phyloP scores from a whole-genome alignment of 2,113 vertebrate species.

The Fukomys damarensis region DNA sequence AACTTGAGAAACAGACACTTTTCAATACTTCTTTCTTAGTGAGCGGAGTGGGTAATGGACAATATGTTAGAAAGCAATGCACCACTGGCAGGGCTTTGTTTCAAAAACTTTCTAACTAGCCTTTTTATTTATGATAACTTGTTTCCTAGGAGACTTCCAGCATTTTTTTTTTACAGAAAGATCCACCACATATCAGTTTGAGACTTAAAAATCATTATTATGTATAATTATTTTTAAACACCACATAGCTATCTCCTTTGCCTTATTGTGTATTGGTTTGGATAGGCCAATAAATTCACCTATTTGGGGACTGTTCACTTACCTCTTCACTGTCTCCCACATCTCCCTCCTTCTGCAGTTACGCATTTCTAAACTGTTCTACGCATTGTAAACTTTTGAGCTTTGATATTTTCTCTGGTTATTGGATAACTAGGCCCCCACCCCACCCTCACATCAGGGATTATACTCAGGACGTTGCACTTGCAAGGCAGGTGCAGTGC shows the following conservation, averaged over 20 bases:
- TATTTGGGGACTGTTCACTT: not conserved
- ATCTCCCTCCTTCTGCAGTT: not conserved
- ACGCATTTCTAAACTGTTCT: not conserved
- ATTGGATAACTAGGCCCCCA: too few species aligned
- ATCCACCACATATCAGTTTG: not conserved
- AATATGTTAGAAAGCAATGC: not conserved
- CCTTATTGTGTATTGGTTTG: not conserved
- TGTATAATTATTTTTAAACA: constrained; percentile 6
- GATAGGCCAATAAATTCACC: not conserved
- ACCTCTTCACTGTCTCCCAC: not conserved
- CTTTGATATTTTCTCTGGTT: not conserved
- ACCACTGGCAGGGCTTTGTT: not conserved
- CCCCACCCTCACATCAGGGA: too few species aligned
- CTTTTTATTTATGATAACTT: constrained; percentile 48
- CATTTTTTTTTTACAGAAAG: constrained; percentile 47
- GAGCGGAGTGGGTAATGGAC: not conserved
- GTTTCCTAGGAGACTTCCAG: constrained; percentile 37
- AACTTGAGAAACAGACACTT: not conserved
- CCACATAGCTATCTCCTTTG: not conserved
- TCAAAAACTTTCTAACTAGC: constrained; percentile 27
- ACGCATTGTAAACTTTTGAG: not conserved
- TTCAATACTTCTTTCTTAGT: constrained; percentile 37
- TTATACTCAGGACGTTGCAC: too few species aligned
- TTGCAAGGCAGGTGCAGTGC: too few species aligned
- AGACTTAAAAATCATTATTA: not conserved